Evolutionary conservation across 2,888 invertebrate genomes (phyloP).

Genomic region (Galerucella pusilla): DNA sequence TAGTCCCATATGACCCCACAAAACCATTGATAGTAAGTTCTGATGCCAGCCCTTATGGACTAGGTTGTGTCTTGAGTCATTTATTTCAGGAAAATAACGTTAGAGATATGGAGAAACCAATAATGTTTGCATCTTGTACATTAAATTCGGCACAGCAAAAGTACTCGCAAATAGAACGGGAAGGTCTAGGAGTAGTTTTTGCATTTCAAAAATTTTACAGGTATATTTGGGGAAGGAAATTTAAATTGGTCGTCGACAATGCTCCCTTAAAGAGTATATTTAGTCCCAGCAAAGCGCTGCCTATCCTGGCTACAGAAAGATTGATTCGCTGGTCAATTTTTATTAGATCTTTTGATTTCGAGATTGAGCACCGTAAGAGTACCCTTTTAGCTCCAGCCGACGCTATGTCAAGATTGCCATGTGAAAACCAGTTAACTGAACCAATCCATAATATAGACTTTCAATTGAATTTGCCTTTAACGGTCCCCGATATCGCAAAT

Average conservation of each 20-base stretch:
- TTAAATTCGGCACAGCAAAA: conserved; percentile 19
- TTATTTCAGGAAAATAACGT: conserved; percentile 9
- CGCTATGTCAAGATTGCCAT: conserved; percentile 24
- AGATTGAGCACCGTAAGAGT: conserved; percentile 21
- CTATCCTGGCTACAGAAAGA: conserved; percentile 17
- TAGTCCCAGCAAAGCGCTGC: conserved; percentile 16
- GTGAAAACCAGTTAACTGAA: neutral
- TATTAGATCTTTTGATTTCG: conserved; percentile 17
- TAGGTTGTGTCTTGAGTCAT: conserved; percentile 21
- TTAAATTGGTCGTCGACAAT: conserved; percentile 21
- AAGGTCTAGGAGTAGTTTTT: conserved; percentile 22
- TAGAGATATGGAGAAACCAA: conserved; percentile 18
- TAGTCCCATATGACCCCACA: conserved; percentile 18
- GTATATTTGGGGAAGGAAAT: conserved; percentile 26
- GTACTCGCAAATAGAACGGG: conserved; percentile 21
- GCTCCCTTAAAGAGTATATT: conserved; percentile 22
- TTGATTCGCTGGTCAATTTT: conserved; percentile 24
- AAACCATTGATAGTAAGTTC: conserved; percentile 21
- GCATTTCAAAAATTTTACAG: conserved; percentile 24
- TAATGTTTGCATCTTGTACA: conserved; percentile 19
- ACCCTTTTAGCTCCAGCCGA: conserved; percentile 10
- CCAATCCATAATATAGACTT: conserved; percentile 11
- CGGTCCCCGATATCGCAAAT: conserved; percentile 15
- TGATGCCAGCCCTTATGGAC: conserved; percentile 10
- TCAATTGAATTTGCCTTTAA: neutral